Evolutionary conservation across 2,888 invertebrate species (phyloP), one percentile per base, ranked within the genome.

Genomic region (Lutraria lutraria): DNA sequence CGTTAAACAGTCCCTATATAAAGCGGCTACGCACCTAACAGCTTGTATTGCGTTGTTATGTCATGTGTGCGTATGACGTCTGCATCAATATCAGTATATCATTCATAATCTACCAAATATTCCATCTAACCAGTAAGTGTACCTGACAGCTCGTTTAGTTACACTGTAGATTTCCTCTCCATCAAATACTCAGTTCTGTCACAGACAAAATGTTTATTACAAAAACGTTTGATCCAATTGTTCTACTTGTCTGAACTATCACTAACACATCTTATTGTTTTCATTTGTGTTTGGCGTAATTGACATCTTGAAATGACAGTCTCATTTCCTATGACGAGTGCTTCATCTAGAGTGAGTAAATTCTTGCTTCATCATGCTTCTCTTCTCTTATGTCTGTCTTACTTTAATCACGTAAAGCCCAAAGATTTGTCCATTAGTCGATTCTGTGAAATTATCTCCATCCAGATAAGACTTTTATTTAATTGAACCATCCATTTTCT

Each of bases 161-260:
- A 68, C 25, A 25, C 63, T 25, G 63, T 68, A 25, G 21, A 13
- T 4, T 68, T 68, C 63, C 0, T 12, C 25, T 68, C 63, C 25
- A 25, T 8, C 25, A 12, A 68, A n/a, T 25, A 68, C 63, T n/a
- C n/a, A 68, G 12, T 68, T n/a, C 63, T 68, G 63, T 25, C 63
- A 68, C 63, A 68, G 25, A 68, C 63, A 68, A 68, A 68, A 68
- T 68, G 63, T 25, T 68, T 68, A 68, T 68, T 68, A 68, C 63
- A 68, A 68, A 68, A 68, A 8, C 63, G 63, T 68, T 68, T 68
- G 63, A 68, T 68, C 63, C 63, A 68, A 68, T 68, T 68, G 63
- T 68, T 68, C 63, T 68, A 68, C 10, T 68, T 68, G 63, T 68
- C 63, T 68, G 25, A 68, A 68, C 63, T 68, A 68, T 68, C 63